Evolutionary conservation across 2,888 invertebrate genomes (phyloP).

Genomic region (Ochropacha duplaris): DNA sequence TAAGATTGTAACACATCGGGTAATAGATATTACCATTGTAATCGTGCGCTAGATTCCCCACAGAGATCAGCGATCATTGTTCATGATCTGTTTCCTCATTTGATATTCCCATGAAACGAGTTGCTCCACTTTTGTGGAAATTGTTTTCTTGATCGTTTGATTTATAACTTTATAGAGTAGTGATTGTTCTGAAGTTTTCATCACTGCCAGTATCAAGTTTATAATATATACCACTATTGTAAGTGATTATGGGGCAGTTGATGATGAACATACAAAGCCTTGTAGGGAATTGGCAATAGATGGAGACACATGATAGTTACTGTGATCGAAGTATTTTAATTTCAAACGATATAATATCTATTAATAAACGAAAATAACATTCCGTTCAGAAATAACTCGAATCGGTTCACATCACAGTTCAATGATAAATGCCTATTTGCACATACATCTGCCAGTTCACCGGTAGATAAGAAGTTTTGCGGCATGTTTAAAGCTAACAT

Average conservation of each 20-base stretch:
- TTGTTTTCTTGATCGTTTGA: slow-evolving; percentile 23
- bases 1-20: slow-evolving; percentile 20
- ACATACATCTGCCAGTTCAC: not conserved
- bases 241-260: no score
- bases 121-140: slow-evolving; percentile 46
- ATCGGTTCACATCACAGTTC: not conserved
- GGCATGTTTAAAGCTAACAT: slow-evolving; percentile 34
- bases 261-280: no score
- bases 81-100: slow-evolving; percentile 39
- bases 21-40: slow-evolving; percentile 21
- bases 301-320: no score
- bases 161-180: not conserved
- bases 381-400: not conserved
- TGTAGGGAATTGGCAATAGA: no score
- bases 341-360: not conserved
- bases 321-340: no score
- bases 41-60: slow-evolving; percentile 22
- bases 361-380: not conserved
- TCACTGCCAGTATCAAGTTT: no score
- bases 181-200: not conserved
- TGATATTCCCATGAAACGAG: slow-evolving; percentile 55
- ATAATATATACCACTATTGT: no score
- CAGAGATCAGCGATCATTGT: slow-evolving; percentile 30
- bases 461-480: slow-evolving; percentile 20
- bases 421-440: slow-evolving; percentile 3